A percentile compares a stretch with the other conserved stretches of the same genome.
Conservation (phyloP, 2,888 invertebrate genomes). For the Himalopsyche anomala region DNA sequence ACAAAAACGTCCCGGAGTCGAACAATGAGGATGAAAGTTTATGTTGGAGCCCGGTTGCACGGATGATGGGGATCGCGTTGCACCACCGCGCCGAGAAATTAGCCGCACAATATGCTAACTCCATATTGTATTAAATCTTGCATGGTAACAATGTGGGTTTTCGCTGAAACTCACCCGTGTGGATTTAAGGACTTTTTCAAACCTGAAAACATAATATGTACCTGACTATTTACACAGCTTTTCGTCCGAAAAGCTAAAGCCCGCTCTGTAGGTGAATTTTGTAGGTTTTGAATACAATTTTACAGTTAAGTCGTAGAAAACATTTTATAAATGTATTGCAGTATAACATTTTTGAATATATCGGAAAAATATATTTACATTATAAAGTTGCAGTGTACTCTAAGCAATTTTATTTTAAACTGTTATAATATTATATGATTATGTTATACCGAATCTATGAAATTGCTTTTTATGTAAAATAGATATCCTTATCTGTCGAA, state of each 20-base stretch:
- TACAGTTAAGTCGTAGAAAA: too few species aligned
- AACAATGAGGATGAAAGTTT: constrained; percentile 55
- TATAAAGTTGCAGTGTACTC: too few species aligned
- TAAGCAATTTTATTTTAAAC: too few species aligned
- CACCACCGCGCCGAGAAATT: constrained; percentile 44
- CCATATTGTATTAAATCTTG: constrained; percentile 40
- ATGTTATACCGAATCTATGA: too few species aligned
- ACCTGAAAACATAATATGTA: not conserved
- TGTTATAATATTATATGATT: too few species aligned
- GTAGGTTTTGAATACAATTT: too few species aligned
- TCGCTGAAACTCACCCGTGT: not conserved
- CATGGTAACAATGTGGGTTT: not conserved
- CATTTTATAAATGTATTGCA: too few species aligned
- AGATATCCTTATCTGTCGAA: too few species aligned
- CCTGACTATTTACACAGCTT: not conserved
- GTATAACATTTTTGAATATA: too few species aligned
- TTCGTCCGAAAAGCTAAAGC: not conserved
- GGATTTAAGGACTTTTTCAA: not conserved
- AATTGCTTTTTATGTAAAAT: too few species aligned
- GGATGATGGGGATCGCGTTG: constrained; percentile 23
- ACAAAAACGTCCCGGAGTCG: constrained; percentile 56
- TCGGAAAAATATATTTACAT: too few species aligned
- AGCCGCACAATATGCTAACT: constrained; percentile 42
- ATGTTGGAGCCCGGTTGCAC: constrained; percentile 46
- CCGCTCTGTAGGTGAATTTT: not conserved